phyloP scores from a whole-genome alignment of 2,113 vertebrate genomes.

The Scartelaos histophorus region DNA sequence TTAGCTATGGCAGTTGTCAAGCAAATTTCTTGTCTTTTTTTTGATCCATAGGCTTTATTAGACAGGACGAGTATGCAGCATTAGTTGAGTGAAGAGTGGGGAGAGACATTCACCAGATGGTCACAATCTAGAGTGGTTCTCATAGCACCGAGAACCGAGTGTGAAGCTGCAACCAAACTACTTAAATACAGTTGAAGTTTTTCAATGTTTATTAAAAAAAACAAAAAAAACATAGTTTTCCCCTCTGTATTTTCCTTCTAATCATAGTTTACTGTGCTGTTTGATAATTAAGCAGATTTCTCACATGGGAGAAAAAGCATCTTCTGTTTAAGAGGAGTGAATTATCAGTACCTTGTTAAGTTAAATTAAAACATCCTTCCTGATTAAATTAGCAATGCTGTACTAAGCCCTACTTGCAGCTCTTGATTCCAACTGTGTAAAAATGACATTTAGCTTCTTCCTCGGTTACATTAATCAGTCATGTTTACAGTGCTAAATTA shows the following conservation, averaged over 20 bases:
- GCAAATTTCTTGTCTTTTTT: not conserved
- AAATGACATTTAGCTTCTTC: conserved; percentile 19
- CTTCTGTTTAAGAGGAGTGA: conserved; percentile 1
- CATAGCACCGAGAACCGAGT: too few relatives aligned
- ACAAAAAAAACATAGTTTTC: too few relatives aligned
- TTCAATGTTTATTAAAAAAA: too few relatives aligned
- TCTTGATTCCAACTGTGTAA: not conserved
- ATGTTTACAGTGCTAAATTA: not conserved
- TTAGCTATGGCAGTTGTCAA: conserved; percentile 58
- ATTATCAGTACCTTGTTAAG: conserved; percentile 8
- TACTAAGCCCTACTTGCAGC: conserved; percentile 2
- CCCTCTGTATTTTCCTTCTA: not conserved
- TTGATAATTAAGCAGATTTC: not conserved
- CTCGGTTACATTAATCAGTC: not conserved
- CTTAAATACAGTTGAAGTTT: too few relatives aligned
- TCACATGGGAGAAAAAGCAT: not conserved
- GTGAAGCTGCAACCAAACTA: too few relatives aligned
- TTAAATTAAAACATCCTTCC: not conserved
- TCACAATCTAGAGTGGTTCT: too few relatives aligned
- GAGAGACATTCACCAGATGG: too few relatives aligned
- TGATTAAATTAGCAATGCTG: conserved; percentile 15
- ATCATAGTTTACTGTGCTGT: not conserved
- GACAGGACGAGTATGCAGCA: not conserved
- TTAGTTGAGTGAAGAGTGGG: not conserved
- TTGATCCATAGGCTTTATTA: not conserved